Percentiles rank a stretch among this genome's conserved stretches.
Evolutionary conservation across 2,888 invertebrate species (phyloP).

Genomic region (Drosophila robusta): DNA sequence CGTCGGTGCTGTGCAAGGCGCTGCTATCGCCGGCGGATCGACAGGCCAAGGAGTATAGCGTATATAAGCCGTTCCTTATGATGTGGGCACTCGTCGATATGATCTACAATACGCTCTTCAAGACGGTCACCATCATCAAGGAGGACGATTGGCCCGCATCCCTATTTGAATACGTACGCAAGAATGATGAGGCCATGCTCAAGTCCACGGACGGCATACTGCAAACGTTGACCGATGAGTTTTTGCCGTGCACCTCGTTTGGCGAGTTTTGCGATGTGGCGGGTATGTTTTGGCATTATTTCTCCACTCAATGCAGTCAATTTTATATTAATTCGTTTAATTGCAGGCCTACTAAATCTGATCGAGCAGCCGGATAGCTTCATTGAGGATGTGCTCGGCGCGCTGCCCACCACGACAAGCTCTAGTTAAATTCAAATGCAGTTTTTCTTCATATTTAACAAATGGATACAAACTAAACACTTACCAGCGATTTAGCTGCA

Average conservation of each 20-base stretch:
- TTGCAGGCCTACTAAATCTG: conserved; percentile 81
- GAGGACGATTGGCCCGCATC: conserved; percentile 95
- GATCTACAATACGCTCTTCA: conserved; percentile 94
- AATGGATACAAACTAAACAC: conserved; percentile 26
- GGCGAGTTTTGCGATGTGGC: conserved; percentile 97
- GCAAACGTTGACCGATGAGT: conserved; percentile 93
- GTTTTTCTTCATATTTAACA: conserved; percentile 33
- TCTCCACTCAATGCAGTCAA: too few species aligned
- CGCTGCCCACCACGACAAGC: conserved; percentile 79
- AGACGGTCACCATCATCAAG: conserved; percentile 90
- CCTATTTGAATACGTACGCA: conserved; percentile 96
- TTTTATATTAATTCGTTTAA: background rate
- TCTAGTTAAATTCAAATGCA: conserved; percentile 64
- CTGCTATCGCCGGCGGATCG: conserved; percentile 86
- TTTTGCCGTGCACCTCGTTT: conserved; percentile 95
- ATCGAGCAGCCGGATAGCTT: conserved; percentile 84
- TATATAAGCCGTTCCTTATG: conserved; percentile 94
- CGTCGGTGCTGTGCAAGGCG: conserved; percentile 85
- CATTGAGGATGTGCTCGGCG: conserved; percentile 80
- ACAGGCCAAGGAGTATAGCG: conserved; percentile 89
- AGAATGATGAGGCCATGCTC: conserved; percentile 95
- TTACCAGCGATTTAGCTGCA: conserved; percentile 21
- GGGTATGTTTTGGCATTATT: conserved; percentile 85
- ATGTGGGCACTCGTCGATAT: conserved; percentile 94
- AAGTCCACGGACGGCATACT: conserved; percentile 95